Conservation (phyloP, 2,888 invertebrate genomes). For the Epirrhoe alternata region DNA sequence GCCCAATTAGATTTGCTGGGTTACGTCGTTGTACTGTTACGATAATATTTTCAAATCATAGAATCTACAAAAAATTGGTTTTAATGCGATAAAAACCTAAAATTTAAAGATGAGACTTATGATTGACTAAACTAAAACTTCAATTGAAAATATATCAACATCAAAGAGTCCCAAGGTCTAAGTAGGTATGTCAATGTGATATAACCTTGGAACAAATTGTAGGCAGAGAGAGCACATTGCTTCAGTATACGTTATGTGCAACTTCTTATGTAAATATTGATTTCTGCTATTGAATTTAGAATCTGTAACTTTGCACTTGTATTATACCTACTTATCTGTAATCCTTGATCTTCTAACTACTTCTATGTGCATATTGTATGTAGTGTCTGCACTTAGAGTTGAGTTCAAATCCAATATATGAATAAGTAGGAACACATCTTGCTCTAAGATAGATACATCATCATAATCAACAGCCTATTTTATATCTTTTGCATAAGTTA, state of each 20-base stretch:
- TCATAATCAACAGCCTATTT: too few species aligned
- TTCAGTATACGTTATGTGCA: neutral
- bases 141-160: neutral
- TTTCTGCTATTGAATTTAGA: constrained; percentile 18
- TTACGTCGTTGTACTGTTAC: constrained; percentile 7
- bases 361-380: neutral
- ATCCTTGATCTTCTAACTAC: constrained; percentile 2
- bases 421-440: too few species aligned
- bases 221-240: constrained; percentile 15
- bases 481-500: too few species aligned
- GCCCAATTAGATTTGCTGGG: constrained; percentile 16
- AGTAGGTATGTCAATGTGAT: constrained; percentile 12
- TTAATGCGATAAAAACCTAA: neutral
- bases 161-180: neutral
- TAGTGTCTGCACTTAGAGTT: too few species aligned
- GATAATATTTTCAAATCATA: neutral
- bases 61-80: neutral
- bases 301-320: neutral
- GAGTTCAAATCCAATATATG: too few species aligned
- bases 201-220: constrained; percentile 27
- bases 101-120: too few species aligned
- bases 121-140: neutral
- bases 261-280: constrained; percentile 29
- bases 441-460: too few species aligned
- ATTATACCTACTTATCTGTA: neutral